These are phyloP conservation scores for Chunga burmeisteri DNA, from an alignment of 2,113 vertebrate species.

Conservation along the genomic window DNA sequence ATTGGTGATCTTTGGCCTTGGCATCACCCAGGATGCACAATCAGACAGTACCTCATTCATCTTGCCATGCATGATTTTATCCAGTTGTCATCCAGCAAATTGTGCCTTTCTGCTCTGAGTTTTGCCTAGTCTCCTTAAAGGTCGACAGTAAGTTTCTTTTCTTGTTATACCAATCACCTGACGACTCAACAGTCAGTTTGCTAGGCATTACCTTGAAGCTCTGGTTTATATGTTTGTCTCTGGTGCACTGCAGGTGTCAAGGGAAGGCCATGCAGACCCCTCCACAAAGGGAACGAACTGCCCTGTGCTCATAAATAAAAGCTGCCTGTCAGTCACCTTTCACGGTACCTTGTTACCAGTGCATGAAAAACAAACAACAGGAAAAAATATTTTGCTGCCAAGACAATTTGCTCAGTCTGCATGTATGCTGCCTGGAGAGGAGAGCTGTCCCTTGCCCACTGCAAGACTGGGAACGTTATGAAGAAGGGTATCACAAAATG, in stretches of 20 bases:
- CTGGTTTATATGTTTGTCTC: background rate
- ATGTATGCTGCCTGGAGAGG: accelerated
- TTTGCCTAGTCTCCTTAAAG: background rate
- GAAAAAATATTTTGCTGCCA: background rate
- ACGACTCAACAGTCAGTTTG: background rate
- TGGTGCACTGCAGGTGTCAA: background rate
- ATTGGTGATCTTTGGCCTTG: background rate
- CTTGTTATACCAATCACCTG: background rate
- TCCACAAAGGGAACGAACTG: background rate
- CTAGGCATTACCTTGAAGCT: background rate
- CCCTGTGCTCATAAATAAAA: background rate
- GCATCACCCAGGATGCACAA: background rate
- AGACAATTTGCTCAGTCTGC: background rate
- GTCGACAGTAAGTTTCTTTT: background rate
- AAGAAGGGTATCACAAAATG: background rate
- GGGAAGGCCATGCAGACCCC: background rate
- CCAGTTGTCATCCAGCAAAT: background rate
- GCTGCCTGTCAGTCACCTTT: background rate
- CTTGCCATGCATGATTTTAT: background rate
- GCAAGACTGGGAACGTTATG: background rate
- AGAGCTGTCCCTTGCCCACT: background rate
- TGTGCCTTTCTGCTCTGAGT: background rate
- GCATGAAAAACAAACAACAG: background rate
- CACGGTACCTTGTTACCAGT: background rate
- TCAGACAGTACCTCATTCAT: background rate